Base-by-base conservation (phyloP, 2,888 invertebrate species). In the Rotaria magnacalcarata region DNA sequence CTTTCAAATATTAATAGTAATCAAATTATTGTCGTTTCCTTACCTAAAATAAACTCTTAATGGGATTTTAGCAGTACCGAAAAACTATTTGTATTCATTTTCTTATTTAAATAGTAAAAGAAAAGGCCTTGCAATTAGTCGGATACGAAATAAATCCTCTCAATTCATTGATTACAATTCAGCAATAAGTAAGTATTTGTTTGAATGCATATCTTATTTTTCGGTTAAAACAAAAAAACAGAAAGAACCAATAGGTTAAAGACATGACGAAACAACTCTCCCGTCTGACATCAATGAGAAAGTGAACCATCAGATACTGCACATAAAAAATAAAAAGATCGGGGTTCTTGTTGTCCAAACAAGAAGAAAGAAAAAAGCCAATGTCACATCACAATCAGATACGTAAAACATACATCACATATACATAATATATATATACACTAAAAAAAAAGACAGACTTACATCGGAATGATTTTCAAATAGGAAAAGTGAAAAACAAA, bases 281-380 rank as follows among this genome's bases (percentile, higher is more conserved):
- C 19, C 67, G 19, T 67, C 7, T 41, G 16, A 67, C 16, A 67
- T 41, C 5, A 67, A 34, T 27, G 34, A 67, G 41, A 67, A 67
- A 34, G 27, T 34, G 67, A 67, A 34, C 16, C 67, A 34, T 60
- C 58, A 60, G 19, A 60, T 67, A 67, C 67, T 67, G 67, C 67
- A 67, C 67, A 67, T 67, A 67, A 67, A 67, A 67, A 67, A 67
- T 67, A 67, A 67, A 67, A 67, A 67, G 67, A 34, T 34, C 34
- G 19, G 67, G 67, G 34, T 34, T 34, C n/a, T 67, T 67, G 67
- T 67, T 24, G 11, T 19, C 27, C 5, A 27, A 67, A 67, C 34
- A 6, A 56, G 24, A 24, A 56, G 34, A 67, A 67, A 10, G 34
- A 5, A 67, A 67, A 34, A 4, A 67, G 34, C 5, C 34, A 41